Conservation (phyloP, 2,113 vertebrate genomes). For the Saccopteryx bilineata region DNA sequence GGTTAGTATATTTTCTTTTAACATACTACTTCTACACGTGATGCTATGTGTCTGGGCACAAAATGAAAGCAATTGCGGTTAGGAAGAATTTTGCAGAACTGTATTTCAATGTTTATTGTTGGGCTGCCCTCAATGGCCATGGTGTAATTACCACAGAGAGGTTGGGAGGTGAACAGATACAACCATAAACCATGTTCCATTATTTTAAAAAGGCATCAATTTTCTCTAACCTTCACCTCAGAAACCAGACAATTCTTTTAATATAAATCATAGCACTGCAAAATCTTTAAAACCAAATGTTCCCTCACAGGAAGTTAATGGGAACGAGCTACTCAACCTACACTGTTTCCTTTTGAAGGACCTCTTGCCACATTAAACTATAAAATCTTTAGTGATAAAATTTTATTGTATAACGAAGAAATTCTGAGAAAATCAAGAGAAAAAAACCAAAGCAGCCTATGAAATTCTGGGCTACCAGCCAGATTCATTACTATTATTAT, state of each 20-base stretch:
- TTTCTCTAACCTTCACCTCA: slow-evolving; percentile 32
- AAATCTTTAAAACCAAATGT: slow-evolving; percentile 28
- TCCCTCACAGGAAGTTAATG: slow-evolving; percentile 60
- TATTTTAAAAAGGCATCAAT: slow-evolving; percentile 55
- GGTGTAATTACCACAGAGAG: slow-evolving; percentile 57
- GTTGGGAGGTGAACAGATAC: slow-evolving; percentile 20
- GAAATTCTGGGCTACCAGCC: slow-evolving; percentile 31
- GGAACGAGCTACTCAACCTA: slow-evolving; percentile 44
- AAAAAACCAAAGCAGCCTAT: slow-evolving; percentile 49
- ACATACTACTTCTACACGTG: slow-evolving; percentile 27
- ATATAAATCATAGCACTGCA: slow-evolving; percentile 17
- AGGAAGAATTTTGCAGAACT: slow-evolving; percentile 55
- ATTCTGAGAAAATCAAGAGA: slow-evolving; percentile 59
- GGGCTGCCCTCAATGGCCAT: background rate
- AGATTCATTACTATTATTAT: slow-evolving; percentile 62
- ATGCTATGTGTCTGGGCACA: slow-evolving; percentile 21
- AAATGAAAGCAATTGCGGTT: slow-evolving; percentile 5
- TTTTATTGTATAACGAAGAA: slow-evolving; percentile 49
- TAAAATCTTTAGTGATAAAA: slow-evolving; percentile 59
- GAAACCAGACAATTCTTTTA: slow-evolving; percentile 71
- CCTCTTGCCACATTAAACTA: slow-evolving; percentile 55
- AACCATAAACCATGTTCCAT: slow-evolving; percentile 67
- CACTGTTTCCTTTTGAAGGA: slow-evolving; percentile 36
- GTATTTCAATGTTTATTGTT: slow-evolving; percentile 63
- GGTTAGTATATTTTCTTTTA: slow-evolving; percentile 30